phyloP scores from a whole-genome alignment of 2,797 vertebrate species.

The Halcyon leucocephala region DNA sequence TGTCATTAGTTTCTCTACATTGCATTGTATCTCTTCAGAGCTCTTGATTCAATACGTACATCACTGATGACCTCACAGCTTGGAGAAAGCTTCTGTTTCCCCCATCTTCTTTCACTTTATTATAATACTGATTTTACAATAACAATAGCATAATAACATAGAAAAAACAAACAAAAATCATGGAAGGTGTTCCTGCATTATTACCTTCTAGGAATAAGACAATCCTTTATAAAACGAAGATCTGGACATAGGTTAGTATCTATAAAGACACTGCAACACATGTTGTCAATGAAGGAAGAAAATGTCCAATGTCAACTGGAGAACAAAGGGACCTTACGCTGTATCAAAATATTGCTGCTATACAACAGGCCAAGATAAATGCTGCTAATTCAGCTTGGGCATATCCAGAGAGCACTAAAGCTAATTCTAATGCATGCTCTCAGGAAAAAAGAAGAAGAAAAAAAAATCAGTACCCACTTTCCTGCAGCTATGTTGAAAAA shows the following conservation, averaged over 20 bases:
- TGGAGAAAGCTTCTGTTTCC: not conserved
- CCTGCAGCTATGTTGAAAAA: not conserved
- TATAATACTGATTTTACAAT: not conserved
- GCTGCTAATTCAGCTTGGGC: not conserved
- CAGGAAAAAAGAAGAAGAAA: not conserved
- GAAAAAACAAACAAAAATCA: not conserved
- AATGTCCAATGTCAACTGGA: not conserved
- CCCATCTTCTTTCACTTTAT: not conserved
- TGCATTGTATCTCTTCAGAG: not conserved
- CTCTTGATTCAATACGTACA: not conserved
- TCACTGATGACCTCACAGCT: rapidly evolving
- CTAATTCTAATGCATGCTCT: not conserved
- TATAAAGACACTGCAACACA: not conserved
- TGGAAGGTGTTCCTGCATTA: not conserved
- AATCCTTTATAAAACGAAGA: not conserved
- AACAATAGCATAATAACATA: not conserved
- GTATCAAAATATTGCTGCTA: not conserved
- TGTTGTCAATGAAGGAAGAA: not conserved
- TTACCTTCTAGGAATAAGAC: not conserved
- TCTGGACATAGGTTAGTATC: not conserved
- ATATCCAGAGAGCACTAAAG: not conserved
- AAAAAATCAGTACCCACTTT: not conserved
- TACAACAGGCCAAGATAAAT: not conserved
- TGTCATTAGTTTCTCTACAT: not conserved
- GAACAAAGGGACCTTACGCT: not conserved